Conservation (phyloP, 1,140 invertebrate species). For the Cherax destructor region DNA sequence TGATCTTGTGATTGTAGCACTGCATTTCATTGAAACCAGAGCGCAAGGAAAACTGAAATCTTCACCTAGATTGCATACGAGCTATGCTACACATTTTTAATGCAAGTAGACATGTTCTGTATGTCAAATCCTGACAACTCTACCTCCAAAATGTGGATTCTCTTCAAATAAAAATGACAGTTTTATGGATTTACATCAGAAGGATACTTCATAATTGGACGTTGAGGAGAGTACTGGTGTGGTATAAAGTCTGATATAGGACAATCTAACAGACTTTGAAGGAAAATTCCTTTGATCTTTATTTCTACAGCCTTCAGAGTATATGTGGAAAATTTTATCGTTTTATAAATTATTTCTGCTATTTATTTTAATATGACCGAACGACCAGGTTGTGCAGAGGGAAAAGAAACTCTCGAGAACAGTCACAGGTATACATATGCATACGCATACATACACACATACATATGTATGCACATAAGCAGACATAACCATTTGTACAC, state of each 20-base stretch:
- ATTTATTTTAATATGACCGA: no score
- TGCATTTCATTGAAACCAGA: no score
- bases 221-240: conserved; percentile 18
- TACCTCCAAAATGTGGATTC: conserved; percentile 15
- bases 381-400: neutral
- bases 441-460: no score
- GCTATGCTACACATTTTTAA: conserved; percentile 13
- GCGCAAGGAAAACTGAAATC: no score
- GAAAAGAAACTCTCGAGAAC: no score
- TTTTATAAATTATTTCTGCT: no score
- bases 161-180: neutral
- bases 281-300: neutral
- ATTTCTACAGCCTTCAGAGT: no score
- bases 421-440: no score
- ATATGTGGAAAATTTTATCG: no score
- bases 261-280: neutral
- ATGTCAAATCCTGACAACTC: conserved; percentile 21
- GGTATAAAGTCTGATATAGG: conserved; percentile 17
- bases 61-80: conserved; percentile 14
- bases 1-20: no score
- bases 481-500: no score
- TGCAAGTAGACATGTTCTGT: conserved; percentile 17
- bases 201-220: neutral
- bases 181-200: neutral
- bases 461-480: no score